Evolutionary conservation across 2,113 vertebrate genomes (phyloP).

Genomic region (Ellobius talpinus): DNA sequence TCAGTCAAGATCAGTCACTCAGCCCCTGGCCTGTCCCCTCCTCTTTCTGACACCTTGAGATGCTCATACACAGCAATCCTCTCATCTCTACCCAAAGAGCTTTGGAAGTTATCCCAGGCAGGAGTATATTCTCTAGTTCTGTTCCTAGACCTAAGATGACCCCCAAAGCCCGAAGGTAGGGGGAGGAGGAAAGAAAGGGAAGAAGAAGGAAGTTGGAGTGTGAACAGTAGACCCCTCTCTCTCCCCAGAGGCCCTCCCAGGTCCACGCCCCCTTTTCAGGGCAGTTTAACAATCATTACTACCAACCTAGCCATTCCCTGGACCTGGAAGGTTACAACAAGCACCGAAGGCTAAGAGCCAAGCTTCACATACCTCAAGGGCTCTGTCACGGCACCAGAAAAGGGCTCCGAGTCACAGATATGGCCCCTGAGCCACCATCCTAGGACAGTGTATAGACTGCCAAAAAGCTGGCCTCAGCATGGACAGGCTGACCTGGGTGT

Average conservation of each 20-base stretch:
- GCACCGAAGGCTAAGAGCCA: not conserved
- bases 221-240: not conserved
- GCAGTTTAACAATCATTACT: not conserved
- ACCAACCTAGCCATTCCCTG: not conserved
- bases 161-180: not conserved
- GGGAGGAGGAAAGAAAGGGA: not conserved
- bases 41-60: not conserved
- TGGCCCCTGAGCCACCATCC: not conserved
- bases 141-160: not conserved
- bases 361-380: slow-evolving; percentile 17
- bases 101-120: not conserved
- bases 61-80: not conserved
- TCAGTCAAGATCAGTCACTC: not conserved
- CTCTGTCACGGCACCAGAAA: slow-evolving; percentile 63
- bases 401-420: slow-evolving; percentile 41
- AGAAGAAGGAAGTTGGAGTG: rapidly evolving
- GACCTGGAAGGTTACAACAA: not conserved
- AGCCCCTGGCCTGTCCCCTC: not conserved
- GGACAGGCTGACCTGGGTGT: not conserved
- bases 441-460: not conserved
- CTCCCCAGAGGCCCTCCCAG: not conserved
- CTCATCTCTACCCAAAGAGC: not conserved
- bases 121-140: not conserved
- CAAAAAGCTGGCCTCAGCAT: slow-evolving; percentile 62
- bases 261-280: not conserved